Evolutionary conservation across 2,888 invertebrate species (phyloP).

Genomic region (Pomacea canaliculata): DNA sequence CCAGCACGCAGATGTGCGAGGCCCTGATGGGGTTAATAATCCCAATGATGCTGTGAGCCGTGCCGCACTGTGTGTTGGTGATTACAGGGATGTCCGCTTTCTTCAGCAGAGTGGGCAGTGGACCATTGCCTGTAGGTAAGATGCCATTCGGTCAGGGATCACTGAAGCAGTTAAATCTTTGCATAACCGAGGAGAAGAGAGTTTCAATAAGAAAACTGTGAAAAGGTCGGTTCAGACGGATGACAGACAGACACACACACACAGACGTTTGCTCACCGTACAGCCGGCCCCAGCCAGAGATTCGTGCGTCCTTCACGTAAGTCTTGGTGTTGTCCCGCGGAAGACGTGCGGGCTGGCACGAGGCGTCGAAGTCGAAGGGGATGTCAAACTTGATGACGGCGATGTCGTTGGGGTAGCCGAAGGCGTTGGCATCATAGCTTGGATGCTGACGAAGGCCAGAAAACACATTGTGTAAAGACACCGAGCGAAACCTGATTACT

Average conservation of each 20-base stretch:
- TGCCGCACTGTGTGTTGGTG: conserved; percentile 14
- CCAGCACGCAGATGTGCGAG: conserved; percentile 23
- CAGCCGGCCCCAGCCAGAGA: conserved; percentile 20
- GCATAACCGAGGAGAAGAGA: no score
- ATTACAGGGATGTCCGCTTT: conserved; percentile 15
- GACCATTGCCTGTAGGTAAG: conserved; percentile 5
- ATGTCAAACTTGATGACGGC: conserved; percentile 19
- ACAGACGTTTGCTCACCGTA: not conserved
- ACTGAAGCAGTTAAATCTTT: no score
- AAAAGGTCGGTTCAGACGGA: no score
- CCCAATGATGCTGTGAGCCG: conserved; percentile 1
- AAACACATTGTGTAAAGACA: no score
- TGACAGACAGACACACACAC: no score
- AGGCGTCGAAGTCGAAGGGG: not conserved
- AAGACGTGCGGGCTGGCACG: conserved; percentile 13
- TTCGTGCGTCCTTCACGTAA: conserved; percentile 5
- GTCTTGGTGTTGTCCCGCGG: conserved; percentile 10
- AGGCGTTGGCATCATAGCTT: conserved; percentile 15
- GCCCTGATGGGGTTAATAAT: conserved; percentile 13
- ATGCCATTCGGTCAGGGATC: no score
- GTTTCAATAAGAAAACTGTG: no score
- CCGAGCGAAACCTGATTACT: no score
- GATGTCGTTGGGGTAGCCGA: conserved; percentile 23
- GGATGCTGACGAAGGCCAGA: conserved; percentile 2
- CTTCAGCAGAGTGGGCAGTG: conserved; percentile 9